Evolutionary conservation across 2,797 vertebrate genomes (phyloP), one percentile per base, ranked within the genome.

Genomic region (Mallotus villosus): DNA sequence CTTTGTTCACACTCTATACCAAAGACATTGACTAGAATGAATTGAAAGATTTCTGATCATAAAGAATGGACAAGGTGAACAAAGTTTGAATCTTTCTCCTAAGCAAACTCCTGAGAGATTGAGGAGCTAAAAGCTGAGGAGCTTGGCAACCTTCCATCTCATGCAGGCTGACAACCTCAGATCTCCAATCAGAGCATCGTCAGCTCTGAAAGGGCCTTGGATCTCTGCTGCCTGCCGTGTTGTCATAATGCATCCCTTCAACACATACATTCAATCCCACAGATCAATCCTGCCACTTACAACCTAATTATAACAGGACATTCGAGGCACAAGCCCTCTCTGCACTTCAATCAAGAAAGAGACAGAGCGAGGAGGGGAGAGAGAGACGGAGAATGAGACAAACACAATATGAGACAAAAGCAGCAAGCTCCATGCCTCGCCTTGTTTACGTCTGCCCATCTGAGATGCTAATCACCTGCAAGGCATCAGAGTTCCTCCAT

Each of bases 161-260:
- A 65, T 37, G 22, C 64, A 9, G 24, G n/a, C 66, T 57, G 66
- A 81, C 77, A 79, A 74, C 76, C 70, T 71, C 61, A 64, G 77
- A 77, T 79, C 75, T 77, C 74, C 80, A 72, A 78, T 77, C 64
- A 86, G 75, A 87, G 82, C 80, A 82, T 74, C 80, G 49, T 55
- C 61, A 34, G 49, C 49, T 19, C 59, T 19, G 63, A 60, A 34
- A 57, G 68, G 58, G 74, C 71, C 70, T 60, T 70, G 74, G 57
- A 82, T 82, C 64, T 74, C 53, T 46, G 76, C 60, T 46, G 72
- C 21, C 19, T 12, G 53, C 65, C 25, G 58, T 57, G 67, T 74
- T 75, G 71, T 76, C 77, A 55, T 57, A 68, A 74, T 78, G 74
- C 73, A 59, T 61, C 73, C 74, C 79, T 80, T 68, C 58, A 73